Conservation (phyloP, 2,888 invertebrate genomes). For the Drosophila trichaetosa region DNA sequence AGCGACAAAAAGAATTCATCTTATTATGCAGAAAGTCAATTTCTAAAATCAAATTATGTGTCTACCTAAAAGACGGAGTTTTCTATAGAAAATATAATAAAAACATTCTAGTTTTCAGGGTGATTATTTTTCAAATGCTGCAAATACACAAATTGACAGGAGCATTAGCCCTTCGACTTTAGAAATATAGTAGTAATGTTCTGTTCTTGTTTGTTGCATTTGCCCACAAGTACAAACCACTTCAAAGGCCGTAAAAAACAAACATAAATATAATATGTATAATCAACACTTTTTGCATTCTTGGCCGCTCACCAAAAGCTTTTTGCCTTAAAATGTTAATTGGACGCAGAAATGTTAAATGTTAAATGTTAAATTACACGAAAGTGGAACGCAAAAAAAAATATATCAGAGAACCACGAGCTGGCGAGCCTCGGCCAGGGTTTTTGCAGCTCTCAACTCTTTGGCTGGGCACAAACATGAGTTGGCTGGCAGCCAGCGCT, state of each 20-base stretch:
- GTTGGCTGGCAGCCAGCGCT: slow-evolving; percentile 40
- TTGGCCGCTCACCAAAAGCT: slow-evolving; percentile 31
- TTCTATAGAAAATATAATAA: neutral
- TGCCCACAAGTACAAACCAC: slow-evolving; percentile 8
- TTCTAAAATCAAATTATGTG: neutral
- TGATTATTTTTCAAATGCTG: neutral
- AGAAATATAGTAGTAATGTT: neutral
- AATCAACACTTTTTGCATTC: slow-evolving; percentile 50
- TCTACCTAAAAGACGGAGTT: neutral
- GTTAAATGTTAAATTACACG: slow-evolving; percentile 47
- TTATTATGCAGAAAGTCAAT: neutral
- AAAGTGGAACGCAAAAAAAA: slow-evolving; percentile 34
- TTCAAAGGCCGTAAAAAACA: slow-evolving; percentile 20
- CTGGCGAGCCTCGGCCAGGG: slow-evolving; percentile 22
- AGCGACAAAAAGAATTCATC: neutral
- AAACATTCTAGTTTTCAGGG: neutral
- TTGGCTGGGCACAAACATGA: slow-evolving; percentile 36
- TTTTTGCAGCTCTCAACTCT: neutral
- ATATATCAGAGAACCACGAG: slow-evolving; percentile 30
- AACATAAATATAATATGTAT: slow-evolving; percentile 55
- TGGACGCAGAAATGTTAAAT: slow-evolving; percentile 67
- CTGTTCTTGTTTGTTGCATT: neutral
- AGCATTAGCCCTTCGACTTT: neutral
- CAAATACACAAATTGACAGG: neutral
- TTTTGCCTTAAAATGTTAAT: slow-evolving; percentile 69